These are phyloP conservation scores for Myocastor coypus DNA, from an alignment of 2,113 vertebrate species.

Conservation along the genomic window DNA sequence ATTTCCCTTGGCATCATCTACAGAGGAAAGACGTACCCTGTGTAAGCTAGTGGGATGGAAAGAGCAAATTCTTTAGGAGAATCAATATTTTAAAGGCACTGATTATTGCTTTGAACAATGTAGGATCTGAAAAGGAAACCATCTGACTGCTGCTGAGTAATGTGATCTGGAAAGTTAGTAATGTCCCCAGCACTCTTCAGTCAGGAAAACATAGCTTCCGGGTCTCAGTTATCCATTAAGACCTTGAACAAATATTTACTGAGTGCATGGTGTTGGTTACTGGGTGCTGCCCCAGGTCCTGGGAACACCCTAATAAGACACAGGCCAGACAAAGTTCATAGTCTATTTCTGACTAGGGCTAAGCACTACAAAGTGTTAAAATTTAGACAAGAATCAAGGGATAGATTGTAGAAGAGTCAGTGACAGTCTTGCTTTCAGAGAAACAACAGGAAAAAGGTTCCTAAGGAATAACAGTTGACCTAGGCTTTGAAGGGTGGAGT, in stretches of 20 bases:
- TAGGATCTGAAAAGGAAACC: too few species aligned
- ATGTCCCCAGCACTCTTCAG: not conserved
- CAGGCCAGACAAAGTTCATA: not conserved
- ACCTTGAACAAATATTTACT: not conserved
- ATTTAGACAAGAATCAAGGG: rapidly evolving
- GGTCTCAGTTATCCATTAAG: not conserved
- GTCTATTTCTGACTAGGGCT: not conserved
- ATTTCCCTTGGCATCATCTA: not conserved
- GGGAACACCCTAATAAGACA: not conserved
- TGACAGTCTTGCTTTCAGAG: not conserved
- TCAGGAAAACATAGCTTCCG: not conserved
- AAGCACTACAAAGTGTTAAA: too few species aligned
- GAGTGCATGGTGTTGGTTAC: not conserved
- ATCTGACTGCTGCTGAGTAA: not conserved
- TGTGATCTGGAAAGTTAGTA: not conserved
- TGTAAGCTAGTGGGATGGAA: rapidly evolving
- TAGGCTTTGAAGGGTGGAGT: not conserved
- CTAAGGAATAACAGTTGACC: not conserved
- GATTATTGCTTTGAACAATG: not conserved
- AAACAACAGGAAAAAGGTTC: not conserved
- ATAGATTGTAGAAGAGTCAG: not conserved
- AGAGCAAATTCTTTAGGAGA: not conserved
- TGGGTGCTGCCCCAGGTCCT: not conserved
- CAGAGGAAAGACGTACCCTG: not conserved
- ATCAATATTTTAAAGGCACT: not conserved